A percentile compares a stretch with the other conserved stretches of the same genome.
Evolutionary conservation across 2,797 vertebrate genomes (phyloP).

Genomic region (Emys orbicularis): DNA sequence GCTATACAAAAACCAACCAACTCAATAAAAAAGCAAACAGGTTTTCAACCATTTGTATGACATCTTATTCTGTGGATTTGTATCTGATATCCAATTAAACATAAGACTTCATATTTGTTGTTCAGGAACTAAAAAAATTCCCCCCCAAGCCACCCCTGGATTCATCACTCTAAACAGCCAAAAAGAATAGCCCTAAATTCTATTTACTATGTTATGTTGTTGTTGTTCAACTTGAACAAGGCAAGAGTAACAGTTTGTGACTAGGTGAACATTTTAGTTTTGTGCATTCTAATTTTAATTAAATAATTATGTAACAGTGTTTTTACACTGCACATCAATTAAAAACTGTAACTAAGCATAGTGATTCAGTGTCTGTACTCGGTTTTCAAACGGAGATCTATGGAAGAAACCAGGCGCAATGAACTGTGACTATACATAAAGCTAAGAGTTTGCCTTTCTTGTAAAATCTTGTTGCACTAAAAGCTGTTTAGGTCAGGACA

Average conservation of each 20-base stretch:
- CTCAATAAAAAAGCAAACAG: neutral
- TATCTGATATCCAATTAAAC: neutral
- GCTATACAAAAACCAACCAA: neutral
- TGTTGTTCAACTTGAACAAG: neutral
- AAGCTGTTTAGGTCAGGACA: neutral
- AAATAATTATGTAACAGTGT: neutral
- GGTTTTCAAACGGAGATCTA: neutral
- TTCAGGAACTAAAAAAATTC: neutral
- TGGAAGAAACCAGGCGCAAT: neutral
- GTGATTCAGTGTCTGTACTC: neutral
- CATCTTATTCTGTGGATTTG: neutral
- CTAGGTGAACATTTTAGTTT: neutral
- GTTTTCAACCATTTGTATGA: neutral
- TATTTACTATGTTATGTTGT: neutral
- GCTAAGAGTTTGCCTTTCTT: neutral
- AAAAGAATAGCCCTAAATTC: neutral
- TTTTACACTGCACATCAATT: neutral
- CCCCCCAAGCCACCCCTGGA: neutral
- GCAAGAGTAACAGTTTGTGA: neutral
- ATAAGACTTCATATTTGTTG: neutral
- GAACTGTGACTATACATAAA: neutral
- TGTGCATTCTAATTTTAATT: neutral
- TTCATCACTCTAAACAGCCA: neutral
- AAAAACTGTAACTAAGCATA: neutral
- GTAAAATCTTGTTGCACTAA: neutral